phyloP scores from a whole-genome alignment of 2,888 invertebrate genomes.

The Scaptodrosophila latifasciaeformis region DNA sequence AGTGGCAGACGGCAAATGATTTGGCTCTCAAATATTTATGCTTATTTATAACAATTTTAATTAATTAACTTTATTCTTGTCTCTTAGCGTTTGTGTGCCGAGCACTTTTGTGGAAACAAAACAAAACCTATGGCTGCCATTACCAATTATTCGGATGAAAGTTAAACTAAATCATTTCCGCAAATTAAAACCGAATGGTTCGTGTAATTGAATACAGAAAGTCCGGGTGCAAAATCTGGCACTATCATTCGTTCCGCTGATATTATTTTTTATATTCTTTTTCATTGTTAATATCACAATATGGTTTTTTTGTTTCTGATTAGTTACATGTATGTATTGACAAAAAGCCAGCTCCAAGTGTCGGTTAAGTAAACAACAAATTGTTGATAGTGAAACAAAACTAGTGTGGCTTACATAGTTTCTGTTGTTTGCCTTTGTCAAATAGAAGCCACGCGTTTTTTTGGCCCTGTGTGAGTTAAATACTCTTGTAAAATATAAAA shows the following conservation, averaged over 20 bases:
- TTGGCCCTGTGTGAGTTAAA: neutral
- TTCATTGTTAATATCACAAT: no score
- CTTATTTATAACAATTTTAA: slow-evolving; percentile 55
- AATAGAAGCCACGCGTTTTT: no score
- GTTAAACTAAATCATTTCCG: slow-evolving; percentile 54
- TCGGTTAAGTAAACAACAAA: no score
- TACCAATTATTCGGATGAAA: slow-evolving; percentile 30
- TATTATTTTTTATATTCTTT: no score
- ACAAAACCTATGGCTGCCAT: slow-evolving; percentile 56
- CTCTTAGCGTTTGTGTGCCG: slow-evolving; percentile 30
- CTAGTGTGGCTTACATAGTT: no score
- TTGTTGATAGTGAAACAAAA: no score
- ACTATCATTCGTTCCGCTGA: no score
- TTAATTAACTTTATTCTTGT: slow-evolving; percentile 58
- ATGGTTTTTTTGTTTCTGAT: no score
- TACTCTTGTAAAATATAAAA: slow-evolving; percentile 14
- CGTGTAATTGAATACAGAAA: slow-evolving; percentile 1
- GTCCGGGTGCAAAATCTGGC: no score
- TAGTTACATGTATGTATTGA: no score
- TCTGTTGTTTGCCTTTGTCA: no score
- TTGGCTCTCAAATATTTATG: slow-evolving; percentile 53
- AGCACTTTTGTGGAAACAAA: slow-evolving; percentile 12
- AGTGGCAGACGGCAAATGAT: slow-evolving; percentile 62
- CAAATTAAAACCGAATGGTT: slow-evolving; percentile 50
- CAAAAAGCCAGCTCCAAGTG: no score